These are phyloP conservation scores for Maniola jurtina DNA, from an alignment of 1,140 invertebrate genomes.

Conservation along the genomic window DNA sequence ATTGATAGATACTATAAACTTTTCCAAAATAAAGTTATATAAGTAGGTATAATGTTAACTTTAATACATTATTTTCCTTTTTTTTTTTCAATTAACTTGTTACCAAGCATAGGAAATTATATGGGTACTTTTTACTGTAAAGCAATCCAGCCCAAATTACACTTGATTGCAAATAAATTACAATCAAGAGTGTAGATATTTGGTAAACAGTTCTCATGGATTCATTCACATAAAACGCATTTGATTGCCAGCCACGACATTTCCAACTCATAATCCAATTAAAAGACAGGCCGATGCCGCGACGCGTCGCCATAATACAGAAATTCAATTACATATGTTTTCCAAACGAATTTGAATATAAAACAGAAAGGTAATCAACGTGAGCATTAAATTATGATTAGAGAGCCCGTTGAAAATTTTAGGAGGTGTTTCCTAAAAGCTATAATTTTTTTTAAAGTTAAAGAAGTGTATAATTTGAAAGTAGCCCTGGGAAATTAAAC, in stretches of 20 bases:
- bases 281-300: constrained; percentile 23
- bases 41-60: too few relatives aligned
- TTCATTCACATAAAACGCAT: constrained; percentile 33
- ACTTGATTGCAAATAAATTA: constrained; percentile 32
- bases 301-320: constrained; percentile 9
- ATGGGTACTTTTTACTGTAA: neutral
- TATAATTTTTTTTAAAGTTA: too few relatives aligned
- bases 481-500: too few relatives aligned
- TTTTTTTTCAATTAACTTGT: too few relatives aligned
- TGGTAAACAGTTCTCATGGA: constrained; percentile 25
- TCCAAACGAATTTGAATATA: constrained; percentile 36
- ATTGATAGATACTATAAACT: too few relatives aligned
- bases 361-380: constrained; percentile 57
- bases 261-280: constrained; percentile 32
- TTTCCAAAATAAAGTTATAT: too few relatives aligned
- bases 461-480: too few relatives aligned
- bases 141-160: constrained; percentile 18
- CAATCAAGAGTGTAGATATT: constrained; percentile 18
- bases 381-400: constrained; percentile 39
- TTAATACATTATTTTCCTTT: too few relatives aligned
- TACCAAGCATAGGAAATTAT: neutral
- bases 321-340: constrained; percentile 34
- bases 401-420: too few relatives aligned
- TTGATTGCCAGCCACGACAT: constrained; percentile 27
- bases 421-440: too few relatives aligned